Evolutionary conservation across 2,113 vertebrate species (phyloP), one percentile per base, ranked within the genome.

Genomic region (Mustela nigripes): DNA sequence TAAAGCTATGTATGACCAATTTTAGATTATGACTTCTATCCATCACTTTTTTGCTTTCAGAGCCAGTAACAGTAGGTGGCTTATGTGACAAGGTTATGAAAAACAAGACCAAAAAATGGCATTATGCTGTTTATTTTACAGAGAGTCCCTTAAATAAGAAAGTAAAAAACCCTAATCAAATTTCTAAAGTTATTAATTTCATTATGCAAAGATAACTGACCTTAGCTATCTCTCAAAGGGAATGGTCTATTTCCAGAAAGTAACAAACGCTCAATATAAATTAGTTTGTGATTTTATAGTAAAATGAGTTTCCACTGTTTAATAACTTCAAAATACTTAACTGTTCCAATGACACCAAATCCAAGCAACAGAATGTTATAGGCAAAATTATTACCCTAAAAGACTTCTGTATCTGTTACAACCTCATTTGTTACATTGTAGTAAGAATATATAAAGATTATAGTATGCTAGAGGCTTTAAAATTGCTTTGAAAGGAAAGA

Each of bases 241-340:
- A 93, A 36, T 81, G 39, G 14, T 62, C 74, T 87, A 63, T 39
- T 81, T 15, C 33, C 31, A 80, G 73, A 67, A 87, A 5, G 18
- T 45, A 93, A 87, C 26, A 73, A 85, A 73, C 31, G 94, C 48
- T 95, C 28, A 87, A 85, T 82, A 91, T 82, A 94, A 63, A 65
- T 91, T 18, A 69, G 53, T 60, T 76, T 83, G 8, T 90, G 19
- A 94, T 73, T 88, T 85, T 76, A 94, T 26, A 67, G 21, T 73
- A 88, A 91, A 85, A 4, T 81, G 5, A 80, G 21, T 83, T 79
- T 65, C 12, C 16, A 69, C 73, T 48, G 22, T 58, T 76, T 67
- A 87, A 91, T 39, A 56, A 74, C 24, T 91, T 80, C 10, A 60
- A 67, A 94, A 84, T 73, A 76, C 14, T 65, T 48, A 84, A 33